These are phyloP conservation scores for Gila orcuttii DNA, from an alignment of 2,113 vertebrate genomes.

Conservation along the genomic window DNA sequence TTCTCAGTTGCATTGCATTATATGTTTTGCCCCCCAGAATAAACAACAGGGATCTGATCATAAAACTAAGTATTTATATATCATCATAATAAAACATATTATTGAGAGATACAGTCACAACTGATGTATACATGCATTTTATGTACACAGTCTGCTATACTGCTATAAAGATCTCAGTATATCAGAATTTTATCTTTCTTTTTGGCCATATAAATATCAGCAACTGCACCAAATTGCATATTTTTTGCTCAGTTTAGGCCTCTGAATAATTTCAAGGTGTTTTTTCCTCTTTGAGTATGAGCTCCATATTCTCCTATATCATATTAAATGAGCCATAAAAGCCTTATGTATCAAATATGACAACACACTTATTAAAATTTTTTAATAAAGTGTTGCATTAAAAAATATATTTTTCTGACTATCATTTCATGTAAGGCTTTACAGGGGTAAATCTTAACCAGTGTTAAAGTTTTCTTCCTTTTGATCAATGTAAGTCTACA, in stretches of 20 bases:
- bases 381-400: too few species aligned
- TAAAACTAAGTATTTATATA: background rate
- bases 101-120: background rate
- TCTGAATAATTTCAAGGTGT: background rate
- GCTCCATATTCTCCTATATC: background rate
- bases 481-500: background rate
- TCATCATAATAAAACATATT: background rate
- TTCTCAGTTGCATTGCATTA: background rate
- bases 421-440: background rate
- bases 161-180: too few species aligned
- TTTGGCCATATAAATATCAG: background rate
- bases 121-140: background rate
- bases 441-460: too few species aligned
- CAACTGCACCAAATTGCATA: background rate
- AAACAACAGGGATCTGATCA: too few species aligned
- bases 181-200: background rate
- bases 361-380: too few species aligned
- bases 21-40: background rate
- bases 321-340: background rate
- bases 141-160: too few species aligned
- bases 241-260: background rate
- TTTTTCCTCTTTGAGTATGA: background rate
- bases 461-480: background rate
- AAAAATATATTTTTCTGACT: background rate
- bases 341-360: background rate